A percentile compares a stretch with the other conserved stretches of the same genome.
Conservation (phyloP, 2,888 invertebrate species). For the Belgica antarctica region DNA sequence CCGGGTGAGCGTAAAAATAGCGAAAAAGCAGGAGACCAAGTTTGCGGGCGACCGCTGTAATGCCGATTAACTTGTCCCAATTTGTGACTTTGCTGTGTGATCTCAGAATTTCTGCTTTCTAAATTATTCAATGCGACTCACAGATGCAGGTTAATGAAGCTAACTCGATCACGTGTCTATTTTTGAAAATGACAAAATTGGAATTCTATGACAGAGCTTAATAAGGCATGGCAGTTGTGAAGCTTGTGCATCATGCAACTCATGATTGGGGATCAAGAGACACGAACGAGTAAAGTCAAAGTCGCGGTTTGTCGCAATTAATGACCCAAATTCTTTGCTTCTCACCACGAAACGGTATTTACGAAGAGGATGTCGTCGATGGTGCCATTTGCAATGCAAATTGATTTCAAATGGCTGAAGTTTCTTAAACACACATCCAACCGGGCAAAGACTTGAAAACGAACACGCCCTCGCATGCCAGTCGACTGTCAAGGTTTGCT, state of each 20-base stretch:
- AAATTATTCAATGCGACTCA: neutral
- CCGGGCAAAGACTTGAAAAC: too few species aligned
- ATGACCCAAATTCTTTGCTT: slow-evolving; percentile 1
- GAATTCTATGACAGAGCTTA: neutral
- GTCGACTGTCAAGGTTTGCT: neutral
- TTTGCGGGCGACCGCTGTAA: neutral
- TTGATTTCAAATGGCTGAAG: neutral
- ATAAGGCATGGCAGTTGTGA: neutral
- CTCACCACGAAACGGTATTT: neutral
- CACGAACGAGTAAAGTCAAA: neutral
- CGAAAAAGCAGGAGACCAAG: neutral
- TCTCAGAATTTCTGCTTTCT: too few species aligned
- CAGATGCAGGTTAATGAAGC: neutral
- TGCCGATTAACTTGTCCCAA: neutral
- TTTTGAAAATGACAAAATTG: neutral
- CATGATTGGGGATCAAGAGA: too few species aligned
- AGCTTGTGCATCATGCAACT: too few species aligned
- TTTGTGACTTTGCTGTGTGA: neutral
- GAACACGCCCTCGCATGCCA: slow-evolving; percentile 12
- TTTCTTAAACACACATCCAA: neutral
- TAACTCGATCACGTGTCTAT: neutral
- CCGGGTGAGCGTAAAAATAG: slow-evolving; percentile 10
- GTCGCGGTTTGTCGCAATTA: neutral
- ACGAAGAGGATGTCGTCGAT: neutral
- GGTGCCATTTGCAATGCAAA: neutral